A percentile compares a stretch with the other conserved stretches of the same genome.
Evolutionary conservation across 2,113 vertebrate species (phyloP).

Genomic region (Macquaria ambigua): DNA sequence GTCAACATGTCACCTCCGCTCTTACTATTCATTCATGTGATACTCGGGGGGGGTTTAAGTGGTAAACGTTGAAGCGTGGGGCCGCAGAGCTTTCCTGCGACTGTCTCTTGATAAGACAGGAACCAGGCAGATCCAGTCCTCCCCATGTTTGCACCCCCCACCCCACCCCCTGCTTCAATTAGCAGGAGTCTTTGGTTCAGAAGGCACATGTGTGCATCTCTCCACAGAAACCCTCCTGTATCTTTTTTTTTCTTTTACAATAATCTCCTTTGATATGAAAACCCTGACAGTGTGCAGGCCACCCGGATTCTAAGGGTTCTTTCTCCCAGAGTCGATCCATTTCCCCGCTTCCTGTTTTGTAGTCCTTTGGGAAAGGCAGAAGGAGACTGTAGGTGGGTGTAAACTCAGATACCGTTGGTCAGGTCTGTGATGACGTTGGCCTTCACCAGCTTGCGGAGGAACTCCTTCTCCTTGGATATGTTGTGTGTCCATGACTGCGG

Average conservation of each 20-base stretch:
- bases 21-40: slow-evolving; percentile 21
- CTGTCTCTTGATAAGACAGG: slow-evolving; percentile 36
- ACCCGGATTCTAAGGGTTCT: slow-evolving; percentile 28
- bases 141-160: neutral
- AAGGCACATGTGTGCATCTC: slow-evolving; percentile 81
- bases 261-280: slow-evolving; percentile 64
- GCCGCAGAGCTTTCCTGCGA: slow-evolving; percentile 14
- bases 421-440: slow-evolving; percentile 94
- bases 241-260: neutral
- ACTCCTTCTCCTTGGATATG: slow-evolving; percentile 97
- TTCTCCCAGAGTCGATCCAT: slow-evolving; percentile 29
- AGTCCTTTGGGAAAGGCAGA: slow-evolving; percentile 60
- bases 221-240: slow-evolving; percentile 54
- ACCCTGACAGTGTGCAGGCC: slow-evolving; percentile 54
- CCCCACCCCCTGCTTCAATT: slow-evolving; percentile 22
- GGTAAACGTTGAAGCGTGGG: slow-evolving; percentile 42
- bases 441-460: slow-evolving; percentile 96
- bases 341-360: slow-evolving; percentile 58
- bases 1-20: slow-evolving; percentile 4
- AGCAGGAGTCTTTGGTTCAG: slow-evolving; percentile 79
- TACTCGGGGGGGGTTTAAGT: slow-evolving; percentile 41
- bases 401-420: slow-evolving; percentile 93
- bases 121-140: slow-evolving; percentile 37
- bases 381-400: slow-evolving; percentile 42
- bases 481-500: slow-evolving; percentile 98